Evolutionary conservation across 2,113 vertebrate species (phyloP), one percentile per base, ranked within the genome.

Genomic region (Atherinomorus stipes): DNA sequence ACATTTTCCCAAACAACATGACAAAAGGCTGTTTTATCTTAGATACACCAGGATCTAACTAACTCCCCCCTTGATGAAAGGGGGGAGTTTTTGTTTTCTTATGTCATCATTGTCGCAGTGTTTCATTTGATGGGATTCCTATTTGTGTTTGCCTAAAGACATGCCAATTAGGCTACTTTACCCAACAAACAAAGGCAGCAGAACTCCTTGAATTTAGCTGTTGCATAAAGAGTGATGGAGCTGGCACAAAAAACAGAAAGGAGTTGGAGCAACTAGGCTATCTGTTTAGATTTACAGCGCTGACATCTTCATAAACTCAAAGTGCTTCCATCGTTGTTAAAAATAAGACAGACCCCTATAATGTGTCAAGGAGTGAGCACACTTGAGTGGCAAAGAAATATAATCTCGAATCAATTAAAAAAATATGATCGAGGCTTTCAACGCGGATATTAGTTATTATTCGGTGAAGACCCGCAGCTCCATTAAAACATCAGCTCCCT

Each of bases 401-500:
- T 85, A 1, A 86, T 76, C 69, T 68, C 64, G 53, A 80, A 87
- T 90, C 82, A 83, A 87, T 90, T 78, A 85, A 64, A 83, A 64
- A 83, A 78, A 82, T 80, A 80, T 85, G 71, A 88, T 86, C 64
- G 70, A 19, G 25, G 49, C 40, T 51, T 76, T 74, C 64, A 69
- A 53, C 52, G 50, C 15, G 60, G 66, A 82, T 65, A 88, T 88
- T 83, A n/a, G n/a, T n/a, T n/a, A 91, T 70, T 73, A 49, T 71
- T 58, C 72, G 66, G 62, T 85, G 69, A 89, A 87, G 67, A 81
- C 69, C 28, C 54, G 40, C 4, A 12, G 59, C 58, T 54, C 80
- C 71, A 81, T 86, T 88, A 87, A 86, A 83, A 66, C 85, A 71
- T 85, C 82, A 83, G 49, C 38, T 34, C 23, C 37, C 40, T 57